phyloP scores from a whole-genome alignment of 1,140 invertebrate genomes.

The Sitophilus oryzae region DNA sequence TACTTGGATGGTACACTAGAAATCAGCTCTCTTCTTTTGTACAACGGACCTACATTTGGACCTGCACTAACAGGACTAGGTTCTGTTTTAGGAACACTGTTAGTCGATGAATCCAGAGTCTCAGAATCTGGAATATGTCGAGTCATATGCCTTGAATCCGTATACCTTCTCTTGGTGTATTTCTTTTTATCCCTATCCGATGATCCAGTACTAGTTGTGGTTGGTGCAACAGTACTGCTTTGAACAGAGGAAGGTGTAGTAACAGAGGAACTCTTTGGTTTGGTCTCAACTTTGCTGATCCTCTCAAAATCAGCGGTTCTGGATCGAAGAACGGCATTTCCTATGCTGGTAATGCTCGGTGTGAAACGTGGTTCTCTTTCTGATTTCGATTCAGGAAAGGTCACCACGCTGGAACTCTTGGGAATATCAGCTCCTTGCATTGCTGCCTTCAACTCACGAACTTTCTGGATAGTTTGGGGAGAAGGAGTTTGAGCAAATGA shows the following conservation, averaged over 20 bases:
- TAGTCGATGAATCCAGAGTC: slow-evolving; percentile 38
- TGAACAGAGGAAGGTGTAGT: slow-evolving; percentile 23
- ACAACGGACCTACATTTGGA: slow-evolving; percentile 50
- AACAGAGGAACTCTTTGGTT: slow-evolving; percentile 43
- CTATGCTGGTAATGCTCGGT: slow-evolving; percentile 59
- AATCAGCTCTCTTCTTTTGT: slow-evolving; percentile 75
- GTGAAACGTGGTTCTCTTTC: slow-evolving; percentile 45
- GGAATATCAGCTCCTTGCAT: too few relatives aligned
- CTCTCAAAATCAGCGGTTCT: slow-evolving; percentile 64
- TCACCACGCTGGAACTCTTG: slow-evolving; percentile 27
- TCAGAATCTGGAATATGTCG: slow-evolving; percentile 55
- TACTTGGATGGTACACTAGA: slow-evolving; percentile 58
- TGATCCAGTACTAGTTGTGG: slow-evolving; percentile 33
- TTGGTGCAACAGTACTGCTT: slow-evolving; percentile 46
- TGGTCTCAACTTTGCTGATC: too few relatives aligned
- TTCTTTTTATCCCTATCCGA: slow-evolving; percentile 50
- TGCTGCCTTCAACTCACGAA: slow-evolving; percentile 10
- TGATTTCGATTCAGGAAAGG: too few relatives aligned
- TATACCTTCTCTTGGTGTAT: slow-evolving; percentile 57
- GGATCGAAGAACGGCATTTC: slow-evolving; percentile 58
- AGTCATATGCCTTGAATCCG: slow-evolving; percentile 56
- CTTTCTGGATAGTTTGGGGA: slow-evolving; percentile 45
- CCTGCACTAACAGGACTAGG: slow-evolving; percentile 25
- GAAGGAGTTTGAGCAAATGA: slow-evolving; percentile 54
- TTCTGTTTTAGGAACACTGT: slow-evolving; percentile 29